Evolutionary conservation across 2,888 invertebrate species (phyloP), one percentile per base, ranked within the genome.

Genomic region (Scaptomyza flava): DNA sequence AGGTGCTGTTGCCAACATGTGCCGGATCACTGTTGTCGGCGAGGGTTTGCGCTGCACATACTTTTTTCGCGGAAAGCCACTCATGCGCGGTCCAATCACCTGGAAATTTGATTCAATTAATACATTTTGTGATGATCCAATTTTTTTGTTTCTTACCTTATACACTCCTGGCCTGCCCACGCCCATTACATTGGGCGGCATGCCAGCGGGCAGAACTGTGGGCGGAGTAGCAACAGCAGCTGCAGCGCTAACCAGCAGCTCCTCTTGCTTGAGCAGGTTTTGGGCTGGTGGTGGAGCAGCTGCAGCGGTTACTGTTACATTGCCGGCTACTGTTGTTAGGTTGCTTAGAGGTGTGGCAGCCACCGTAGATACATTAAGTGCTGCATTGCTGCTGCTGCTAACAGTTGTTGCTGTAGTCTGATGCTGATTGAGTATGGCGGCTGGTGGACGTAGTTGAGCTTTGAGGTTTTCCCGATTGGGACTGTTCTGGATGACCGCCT

Each of bases 401-500:
- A 64, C 72, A 9, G 62, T 58, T 42, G 62, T 50, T 43, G 61
- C 45, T 20, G 79, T 54, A 11, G 68, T 52, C 54, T 67, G 69
- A 5, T 67, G 89, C 65, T 85, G 89, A 47, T 72, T 88, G 53
- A 96, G 93, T 68, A 96, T 93, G 66, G 96, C 96, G 3, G 97
- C 96, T 12, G 97, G 97, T 45, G 97, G 97, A 75, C 97, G 95
- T 80, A 97, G 92, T 90, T 97, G 97, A 6, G 96, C 96, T 62
- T 96, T 95, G 50, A 97, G 92, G 84, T 97, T 97, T 90, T 97
- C 97, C 17, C 97, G 93, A 92, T 98, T 98, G 0, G 97, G 97
- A 90, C 97, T 98, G 91, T 97, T 98, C 92, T 98, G 97, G 75
- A 98, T 97, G n/a, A 96, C 96, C 45, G 96, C 96, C 92, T 96